Conservation (phyloP, 2,797 vertebrate species). For the Tympanoctomys barrerae region DNA sequence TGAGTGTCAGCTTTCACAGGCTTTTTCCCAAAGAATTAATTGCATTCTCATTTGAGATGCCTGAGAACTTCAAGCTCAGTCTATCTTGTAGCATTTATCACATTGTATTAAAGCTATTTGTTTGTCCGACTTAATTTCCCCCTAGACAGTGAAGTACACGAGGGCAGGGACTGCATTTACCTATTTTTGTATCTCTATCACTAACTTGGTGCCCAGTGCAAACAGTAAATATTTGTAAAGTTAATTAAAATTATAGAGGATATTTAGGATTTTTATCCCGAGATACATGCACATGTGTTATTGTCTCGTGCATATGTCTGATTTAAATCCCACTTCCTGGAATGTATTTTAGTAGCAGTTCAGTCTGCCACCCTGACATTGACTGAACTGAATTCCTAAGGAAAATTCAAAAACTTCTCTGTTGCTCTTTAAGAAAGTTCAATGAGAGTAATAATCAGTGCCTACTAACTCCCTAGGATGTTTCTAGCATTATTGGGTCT, state of each 20-base stretch:
- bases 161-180: neutral
- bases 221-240: conserved; percentile 20
- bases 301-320: neutral
- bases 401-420: neutral
- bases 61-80: neutral
- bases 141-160: neutral
- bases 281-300: neutral
- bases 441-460: neutral
- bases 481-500: conserved; percentile 31
- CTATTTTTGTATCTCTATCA: neutral
- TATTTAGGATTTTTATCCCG: conserved; percentile 14
- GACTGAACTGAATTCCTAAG: neutral
- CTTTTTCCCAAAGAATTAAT: neutral
- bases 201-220: neutral
- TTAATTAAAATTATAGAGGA: neutral
- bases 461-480: neutral
- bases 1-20: neutral
- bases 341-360: neutral
- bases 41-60: neutral
- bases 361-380: neutral
- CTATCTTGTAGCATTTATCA: conserved; percentile 2
- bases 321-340: neutral
- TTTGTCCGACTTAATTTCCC: conserved; percentile 48
- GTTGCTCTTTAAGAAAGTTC: conserved; percentile 25
- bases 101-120: neutral